These are phyloP conservation scores for Atrina japonica DNA, from an alignment of 2,888 invertebrate species.

Conservation along the genomic window DNA sequence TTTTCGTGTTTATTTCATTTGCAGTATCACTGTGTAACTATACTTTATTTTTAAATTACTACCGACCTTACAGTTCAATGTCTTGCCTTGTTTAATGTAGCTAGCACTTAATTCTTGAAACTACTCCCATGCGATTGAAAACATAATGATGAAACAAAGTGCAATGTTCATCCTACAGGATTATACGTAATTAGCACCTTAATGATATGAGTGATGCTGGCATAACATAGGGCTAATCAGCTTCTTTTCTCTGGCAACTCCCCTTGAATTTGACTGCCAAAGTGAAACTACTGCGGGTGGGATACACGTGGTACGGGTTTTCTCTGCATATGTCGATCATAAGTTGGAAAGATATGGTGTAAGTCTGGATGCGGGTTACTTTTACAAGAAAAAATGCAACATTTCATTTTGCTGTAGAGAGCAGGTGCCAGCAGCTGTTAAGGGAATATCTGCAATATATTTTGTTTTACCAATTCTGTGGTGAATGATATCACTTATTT, in stretches of 20 bases:
- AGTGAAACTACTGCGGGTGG: constrained; percentile 32
- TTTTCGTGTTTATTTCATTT: too few relatives aligned
- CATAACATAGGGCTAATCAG: constrained; percentile 8
- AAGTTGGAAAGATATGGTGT: constrained; percentile 14
- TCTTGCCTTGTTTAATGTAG: too few relatives aligned
- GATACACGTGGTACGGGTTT: constrained; percentile 22
- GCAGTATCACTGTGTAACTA: too few relatives aligned
- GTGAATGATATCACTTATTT: constrained; percentile 44
- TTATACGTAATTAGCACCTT: constrained; percentile 7
- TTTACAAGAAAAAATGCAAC: constrained; percentile 37
- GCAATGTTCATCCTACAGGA: constrained; percentile 2
- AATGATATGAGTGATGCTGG: constrained; percentile 1
- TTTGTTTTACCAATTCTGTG: constrained; percentile 27
- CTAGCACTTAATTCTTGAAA: too few relatives aligned
- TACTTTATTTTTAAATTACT: too few relatives aligned
- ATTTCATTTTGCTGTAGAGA: constrained; percentile 50
- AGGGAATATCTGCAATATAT: constrained; percentile 24
- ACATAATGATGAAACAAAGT: not conserved
- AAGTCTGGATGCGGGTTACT: constrained; percentile 51
- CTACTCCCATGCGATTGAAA: too few relatives aligned
- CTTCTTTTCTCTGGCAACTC: constrained; percentile 1
- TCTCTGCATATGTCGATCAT: constrained; percentile 26
- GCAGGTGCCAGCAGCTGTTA: constrained; percentile 59
- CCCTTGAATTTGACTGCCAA: constrained; percentile 22
- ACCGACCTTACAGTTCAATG: too few relatives aligned